Evolutionary conservation across 2,888 invertebrate species (phyloP), one percentile per base, ranked within the genome.

Genomic region (Melanostoma scalare): DNA sequence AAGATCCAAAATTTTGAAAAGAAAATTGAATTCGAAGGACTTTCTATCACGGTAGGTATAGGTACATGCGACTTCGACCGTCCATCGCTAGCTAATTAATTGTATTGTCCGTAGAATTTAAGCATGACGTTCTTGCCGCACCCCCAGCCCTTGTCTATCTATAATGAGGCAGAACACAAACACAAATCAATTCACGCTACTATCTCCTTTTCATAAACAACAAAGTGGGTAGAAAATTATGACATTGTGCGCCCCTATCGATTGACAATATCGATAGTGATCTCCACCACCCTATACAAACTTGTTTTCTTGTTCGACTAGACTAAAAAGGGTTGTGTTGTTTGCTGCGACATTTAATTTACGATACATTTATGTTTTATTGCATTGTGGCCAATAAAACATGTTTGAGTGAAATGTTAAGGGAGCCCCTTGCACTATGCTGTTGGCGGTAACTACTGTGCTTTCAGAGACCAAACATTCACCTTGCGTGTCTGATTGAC

Each of bases 401-500:
- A 63, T 60, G 67, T 73, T 73, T 73, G 68, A 58, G 60, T 72
- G 60, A 67, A 76, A 72, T 60, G 63, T 65, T 65, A 76, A 40
- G 53, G 67, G 65, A 48, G 55, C 71, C 71, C 67, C 55, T 53
- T 31, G 35, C 55, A 46, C 74, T 20, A 20, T 20, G 20, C 20
- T 20, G 20, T 1, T 20, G 20, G 20, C 20, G 1, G 20, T 20
- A 20, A 20, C 20, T 20, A 20, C 20, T 20, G 20, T 20, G 20
- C 30, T 38, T 44, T 48, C 35, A 9, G 46, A 61, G 8, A 0
- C 5, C 44, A 36, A 20, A 3, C 8, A 48, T 8, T 48, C 36
- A 48, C 65, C 65, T 84, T 78, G 84, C 84, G 84, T 84, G 84
- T 78, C 65, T 78, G 69, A 84, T 69, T 84, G 84, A 69, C 78